A percentile compares a stretch with the other conserved stretches of the same genome.
Conservation (phyloP, 2,797 vertebrate species). For the Hipposideros larvatus region DNA sequence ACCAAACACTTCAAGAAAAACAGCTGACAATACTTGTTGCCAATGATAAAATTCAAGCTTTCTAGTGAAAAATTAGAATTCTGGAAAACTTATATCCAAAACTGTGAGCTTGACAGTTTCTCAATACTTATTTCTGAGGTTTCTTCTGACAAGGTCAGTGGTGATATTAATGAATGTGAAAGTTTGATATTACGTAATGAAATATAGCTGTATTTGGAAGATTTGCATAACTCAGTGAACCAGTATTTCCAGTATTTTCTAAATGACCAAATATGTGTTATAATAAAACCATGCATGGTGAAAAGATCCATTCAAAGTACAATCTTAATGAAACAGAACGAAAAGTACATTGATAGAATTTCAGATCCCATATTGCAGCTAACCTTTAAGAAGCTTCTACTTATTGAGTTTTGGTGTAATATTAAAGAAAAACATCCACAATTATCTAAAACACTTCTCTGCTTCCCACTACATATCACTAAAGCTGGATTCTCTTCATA, state of each 20-base stretch:
- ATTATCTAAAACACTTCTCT: not conserved
- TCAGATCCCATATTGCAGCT: not conserved
- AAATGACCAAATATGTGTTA: not conserved
- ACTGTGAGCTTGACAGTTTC: not conserved
- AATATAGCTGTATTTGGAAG: not conserved
- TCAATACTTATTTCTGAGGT: slow-evolving; percentile 8
- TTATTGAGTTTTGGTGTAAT: not conserved
- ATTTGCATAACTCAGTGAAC: not conserved
- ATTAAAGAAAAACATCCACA: slow-evolving; percentile 10
- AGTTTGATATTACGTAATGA: slow-evolving; percentile 3
- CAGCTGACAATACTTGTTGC: not conserved
- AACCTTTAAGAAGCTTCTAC: not conserved
- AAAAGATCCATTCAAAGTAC: not conserved
- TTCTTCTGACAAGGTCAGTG: not conserved
- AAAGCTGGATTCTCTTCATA: not conserved
- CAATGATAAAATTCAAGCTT: slow-evolving; percentile 22
- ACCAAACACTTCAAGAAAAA: not conserved
- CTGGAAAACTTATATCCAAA: not conserved
- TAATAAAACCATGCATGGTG: not conserved
- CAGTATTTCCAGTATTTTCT: slow-evolving; percentile 7
- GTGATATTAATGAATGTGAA: not conserved
- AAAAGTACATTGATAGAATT: not conserved
- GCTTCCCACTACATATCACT: not conserved
- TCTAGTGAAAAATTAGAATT: slow-evolving; percentile 48
- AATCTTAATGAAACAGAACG: slow-evolving; percentile 2